A percentile compares a stretch with the other conserved stretches of the same genome.
Conservation (phyloP, 2,888 invertebrate genomes). For the Agrochola lota region DNA sequence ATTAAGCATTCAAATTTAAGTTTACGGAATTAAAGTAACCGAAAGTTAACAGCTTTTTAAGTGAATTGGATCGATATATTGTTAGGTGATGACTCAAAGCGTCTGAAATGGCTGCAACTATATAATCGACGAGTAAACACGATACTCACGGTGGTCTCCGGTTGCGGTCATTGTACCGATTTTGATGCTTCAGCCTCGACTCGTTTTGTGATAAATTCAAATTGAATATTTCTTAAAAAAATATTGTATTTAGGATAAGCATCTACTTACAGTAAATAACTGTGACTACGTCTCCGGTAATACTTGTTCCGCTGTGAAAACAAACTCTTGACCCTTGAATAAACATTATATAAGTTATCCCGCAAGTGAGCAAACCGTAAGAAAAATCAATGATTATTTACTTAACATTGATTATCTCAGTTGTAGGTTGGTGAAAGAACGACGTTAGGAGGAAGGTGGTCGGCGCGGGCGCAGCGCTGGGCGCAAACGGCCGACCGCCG, state of each 20-base stretch:
- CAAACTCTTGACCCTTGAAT: slow-evolving; percentile 54
- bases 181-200: slow-evolving; percentile 67
- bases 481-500: slow-evolving; percentile 76
- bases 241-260: slow-evolving; percentile 26
- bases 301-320: slow-evolving; percentile 58
- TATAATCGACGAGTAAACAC: slow-evolving; percentile 70
- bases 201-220: slow-evolving; percentile 59
- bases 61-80: slow-evolving; percentile 57
- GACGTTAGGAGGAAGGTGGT: slow-evolving; percentile 70
- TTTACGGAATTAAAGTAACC: slow-evolving; percentile 38
- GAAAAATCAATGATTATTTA: slow-evolving; percentile 74
- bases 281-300: slow-evolving; percentile 17
- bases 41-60: slow-evolving; percentile 52
- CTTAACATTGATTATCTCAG: slow-evolving; percentile 74
- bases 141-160: slow-evolving; percentile 67
- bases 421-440: slow-evolving; percentile 74
- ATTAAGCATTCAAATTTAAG: slow-evolving; percentile 29
- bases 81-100: slow-evolving; percentile 58
- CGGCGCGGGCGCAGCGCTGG: slow-evolving; percentile 72
- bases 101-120: slow-evolving; percentile 61
- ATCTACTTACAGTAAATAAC: slow-evolving; percentile 32
- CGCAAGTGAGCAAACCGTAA: slow-evolving; percentile 63
- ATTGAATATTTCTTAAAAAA: slow-evolving; percentile 64
- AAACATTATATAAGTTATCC: slow-evolving; percentile 57
- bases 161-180: slow-evolving; percentile 76